phyloP scores from a whole-genome alignment of 2,888 invertebrate species.

The Meloe dianella region DNA sequence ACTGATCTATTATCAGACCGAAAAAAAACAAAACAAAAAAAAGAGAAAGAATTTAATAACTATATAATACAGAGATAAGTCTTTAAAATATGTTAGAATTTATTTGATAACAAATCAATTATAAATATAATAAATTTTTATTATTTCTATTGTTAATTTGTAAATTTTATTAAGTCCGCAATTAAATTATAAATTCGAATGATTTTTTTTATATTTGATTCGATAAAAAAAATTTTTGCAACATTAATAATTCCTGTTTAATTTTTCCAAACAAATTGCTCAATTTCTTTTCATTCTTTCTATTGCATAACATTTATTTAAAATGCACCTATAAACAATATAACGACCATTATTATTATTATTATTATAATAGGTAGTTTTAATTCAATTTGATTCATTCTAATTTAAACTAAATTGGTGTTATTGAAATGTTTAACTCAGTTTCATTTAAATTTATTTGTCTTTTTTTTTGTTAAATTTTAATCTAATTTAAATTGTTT shows the following conservation, averaged over 20 bases:
- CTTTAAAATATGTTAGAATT: too few relatives aligned
- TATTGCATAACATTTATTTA: neutral
- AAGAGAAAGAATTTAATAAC: too few relatives aligned
- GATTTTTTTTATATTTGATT: neutral
- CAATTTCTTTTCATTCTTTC: neutral
- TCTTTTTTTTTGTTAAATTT: too few relatives aligned
- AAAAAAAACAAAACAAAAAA: neutral
- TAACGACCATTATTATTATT: neutral
- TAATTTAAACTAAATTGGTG: neutral
- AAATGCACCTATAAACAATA: neutral
- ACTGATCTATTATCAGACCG: neutral
- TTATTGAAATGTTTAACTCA: slow-evolving; percentile 2
- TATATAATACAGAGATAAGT: too few relatives aligned
- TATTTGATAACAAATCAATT: too few relatives aligned
- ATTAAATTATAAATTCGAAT: too few relatives aligned
- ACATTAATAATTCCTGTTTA: neutral
- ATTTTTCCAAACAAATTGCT: neutral
- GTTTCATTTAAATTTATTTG: neutral
- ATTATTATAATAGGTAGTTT: neutral
- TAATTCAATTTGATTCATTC: neutral
- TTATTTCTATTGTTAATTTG: too few relatives aligned
- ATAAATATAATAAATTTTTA: too few relatives aligned
- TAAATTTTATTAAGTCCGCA: too few relatives aligned
- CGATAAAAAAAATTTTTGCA: neutral
- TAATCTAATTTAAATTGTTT: neutral